Conservation (phyloP, 2,113 vertebrate species). For the Motacilla alba region DNA sequence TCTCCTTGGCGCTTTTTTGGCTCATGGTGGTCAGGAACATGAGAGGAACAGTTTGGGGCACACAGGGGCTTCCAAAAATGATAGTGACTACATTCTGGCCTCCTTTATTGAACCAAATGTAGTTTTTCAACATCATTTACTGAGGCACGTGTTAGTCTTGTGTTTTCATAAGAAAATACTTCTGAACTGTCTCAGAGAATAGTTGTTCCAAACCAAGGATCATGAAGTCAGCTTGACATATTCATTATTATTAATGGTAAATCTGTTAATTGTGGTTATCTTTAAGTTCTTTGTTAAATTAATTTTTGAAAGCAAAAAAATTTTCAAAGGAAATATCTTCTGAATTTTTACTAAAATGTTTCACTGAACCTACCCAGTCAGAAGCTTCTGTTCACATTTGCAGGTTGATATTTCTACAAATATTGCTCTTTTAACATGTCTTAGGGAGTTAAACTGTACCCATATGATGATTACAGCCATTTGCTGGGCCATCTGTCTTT, state of each 20-base stretch:
- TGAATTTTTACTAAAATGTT: background rate
- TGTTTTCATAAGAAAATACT: background rate
- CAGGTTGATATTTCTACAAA: background rate
- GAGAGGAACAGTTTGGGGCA: background rate
- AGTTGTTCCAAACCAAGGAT: background rate
- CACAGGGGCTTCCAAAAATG: background rate
- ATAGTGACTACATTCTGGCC: background rate
- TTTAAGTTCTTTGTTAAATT: background rate
- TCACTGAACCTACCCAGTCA: background rate
- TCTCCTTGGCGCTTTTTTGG: fast-evolving
- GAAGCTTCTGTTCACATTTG: background rate
- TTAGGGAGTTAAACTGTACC: background rate
- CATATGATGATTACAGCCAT: background rate
- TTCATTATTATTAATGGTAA: background rate
- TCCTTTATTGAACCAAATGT: background rate
- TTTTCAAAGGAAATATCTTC: background rate
- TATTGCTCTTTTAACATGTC: background rate
- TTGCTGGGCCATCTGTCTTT: slow-evolving; percentile 14
- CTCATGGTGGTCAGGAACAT: background rate
- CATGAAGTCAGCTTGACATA: background rate
- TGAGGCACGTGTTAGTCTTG: fast-evolving
- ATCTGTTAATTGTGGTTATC: background rate
- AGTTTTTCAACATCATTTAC: background rate
- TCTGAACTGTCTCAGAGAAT: background rate
- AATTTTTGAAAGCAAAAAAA: background rate